These are phyloP conservation scores for Aurelia aurita DNA, from an alignment of 30 jellyfish, hydroid and myxozoan genomes.

Conservation along the genomic window DNA sequence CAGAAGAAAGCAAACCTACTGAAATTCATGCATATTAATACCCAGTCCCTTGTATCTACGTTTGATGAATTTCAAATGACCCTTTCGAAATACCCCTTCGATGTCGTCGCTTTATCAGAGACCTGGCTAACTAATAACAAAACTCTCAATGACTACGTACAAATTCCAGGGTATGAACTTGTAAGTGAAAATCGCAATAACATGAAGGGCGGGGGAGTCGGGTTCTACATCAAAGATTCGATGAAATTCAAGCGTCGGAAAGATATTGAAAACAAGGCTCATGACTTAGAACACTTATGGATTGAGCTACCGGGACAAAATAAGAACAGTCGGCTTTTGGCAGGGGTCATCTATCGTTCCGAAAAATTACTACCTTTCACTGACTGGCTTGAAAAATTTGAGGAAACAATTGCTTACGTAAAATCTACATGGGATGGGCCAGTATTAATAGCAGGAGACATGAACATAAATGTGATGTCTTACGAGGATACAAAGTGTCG, in stretches of 20 bases:
- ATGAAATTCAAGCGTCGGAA: slow-evolving; percentile 15
- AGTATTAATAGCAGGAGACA: not conserved
- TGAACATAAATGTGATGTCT: not conserved
- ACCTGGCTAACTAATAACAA: not conserved
- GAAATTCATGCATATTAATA: not conserved
- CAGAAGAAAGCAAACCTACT: slow-evolving; percentile 1
- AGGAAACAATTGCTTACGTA: not conserved
- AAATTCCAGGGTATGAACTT: slow-evolving; percentile 12
- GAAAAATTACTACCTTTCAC: not conserved
- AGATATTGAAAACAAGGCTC: not conserved
- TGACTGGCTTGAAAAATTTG: slow-evolving; percentile 1
- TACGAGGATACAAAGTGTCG: too few species aligned
- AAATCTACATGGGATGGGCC: slow-evolving; percentile 3
- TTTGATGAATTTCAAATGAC: slow-evolving; percentile 1
- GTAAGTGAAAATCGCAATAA: slow-evolving; percentile 2
- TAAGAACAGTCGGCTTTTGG: slow-evolving; percentile 17
- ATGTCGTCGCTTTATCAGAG: not conserved
- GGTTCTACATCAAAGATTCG: not conserved
- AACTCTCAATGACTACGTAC: not conserved
- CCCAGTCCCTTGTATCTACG: not conserved
- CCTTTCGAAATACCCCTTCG: slow-evolving; percentile 3
- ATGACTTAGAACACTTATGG: slow-evolving; percentile 2
- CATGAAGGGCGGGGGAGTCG: slow-evolving; percentile 23
- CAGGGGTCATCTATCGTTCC: slow-evolving; percentile 5
- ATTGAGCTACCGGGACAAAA: slow-evolving; percentile 12